Evolutionary conservation across 2,113 vertebrate genomes (phyloP).

Genomic region (Semnornis frantzii): DNA sequence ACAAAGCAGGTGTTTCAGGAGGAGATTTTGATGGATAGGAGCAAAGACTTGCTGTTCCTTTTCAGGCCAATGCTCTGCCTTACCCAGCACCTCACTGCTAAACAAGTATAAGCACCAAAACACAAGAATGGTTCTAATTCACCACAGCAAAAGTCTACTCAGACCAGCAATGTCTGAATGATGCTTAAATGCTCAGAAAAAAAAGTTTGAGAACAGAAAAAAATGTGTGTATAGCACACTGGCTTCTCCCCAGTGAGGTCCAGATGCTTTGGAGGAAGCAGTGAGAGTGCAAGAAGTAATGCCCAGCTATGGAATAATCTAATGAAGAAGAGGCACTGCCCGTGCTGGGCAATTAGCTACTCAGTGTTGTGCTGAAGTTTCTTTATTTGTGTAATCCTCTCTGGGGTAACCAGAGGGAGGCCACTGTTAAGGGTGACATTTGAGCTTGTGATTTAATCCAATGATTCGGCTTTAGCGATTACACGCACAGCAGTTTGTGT

Average conservation of each 20-base stretch:
- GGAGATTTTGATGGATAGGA: background rate
- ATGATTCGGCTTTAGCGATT: background rate
- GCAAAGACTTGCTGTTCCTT: background rate
- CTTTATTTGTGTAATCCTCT: constrained; percentile 45
- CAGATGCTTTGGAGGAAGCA: background rate
- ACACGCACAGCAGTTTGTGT: background rate
- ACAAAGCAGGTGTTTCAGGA: background rate
- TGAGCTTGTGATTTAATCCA: background rate
- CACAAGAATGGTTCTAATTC: too few species aligned
- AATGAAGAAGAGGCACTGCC: background rate
- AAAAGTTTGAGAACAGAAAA: background rate
- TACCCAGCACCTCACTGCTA: background rate
- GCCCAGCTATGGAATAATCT: background rate
- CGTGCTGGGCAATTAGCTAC: background rate
- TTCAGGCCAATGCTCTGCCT: background rate
- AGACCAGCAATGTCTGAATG: background rate
- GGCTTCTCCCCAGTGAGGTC: background rate
- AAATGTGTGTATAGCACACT: background rate
- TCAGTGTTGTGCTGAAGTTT: background rate
- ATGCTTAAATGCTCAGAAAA: background rate
- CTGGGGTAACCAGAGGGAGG: constrained; percentile 12
- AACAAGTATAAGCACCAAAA: background rate
- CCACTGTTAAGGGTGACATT: background rate
- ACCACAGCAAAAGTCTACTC: background rate
- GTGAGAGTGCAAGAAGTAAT: background rate